Base-by-base conservation (phyloP, 2,888 invertebrate genomes). In the Mimas tiliae region DNA sequence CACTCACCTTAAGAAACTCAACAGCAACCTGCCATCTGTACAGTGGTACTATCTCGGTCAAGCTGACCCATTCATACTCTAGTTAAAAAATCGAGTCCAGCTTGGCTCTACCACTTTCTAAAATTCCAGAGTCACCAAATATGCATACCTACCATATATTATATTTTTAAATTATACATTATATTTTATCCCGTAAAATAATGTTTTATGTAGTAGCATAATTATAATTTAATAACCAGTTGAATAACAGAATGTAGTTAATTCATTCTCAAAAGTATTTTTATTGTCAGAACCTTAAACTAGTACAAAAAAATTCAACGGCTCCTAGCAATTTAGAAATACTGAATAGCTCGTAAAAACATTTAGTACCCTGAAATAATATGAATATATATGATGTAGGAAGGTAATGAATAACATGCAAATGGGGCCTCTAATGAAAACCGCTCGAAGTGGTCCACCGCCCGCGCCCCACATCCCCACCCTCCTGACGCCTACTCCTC, bases 341-440 rank as follows among this genome's bases (percentile, higher is more conserved):
- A 52, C 52, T 42, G 64, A 64, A 64, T 48, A 48, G 34, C 55
- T 58, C 21, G 48, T 65, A 74, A 79, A 78, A 81, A 76, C 74
- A 74, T 77, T 74, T 70, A 77, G 69, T 72, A 69, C 70, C 68
- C 70, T 66, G 75, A 74, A 78, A 81, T 79, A 74, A 78, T 77
- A 79, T 77, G 78, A 76, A 76, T 74, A 75, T 71, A 74, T 71
- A 72, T 78, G 69, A 74, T 72, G 72, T 71, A 67, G 67, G 68
- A 74, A 78, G 78, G 83, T 86, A 88, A 88, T 88, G 87, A 89
- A 89, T 88, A 87, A 85, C 87, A 89, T 87, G 88, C 85, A 88
- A 88, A 90, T 88, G 83, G 76, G 79, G 75, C 69, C 76, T 77
- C 80, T 87, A 88, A 89, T 88, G 85, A 88, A 84, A 87, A 82